Conservation (phyloP, 2,113 vertebrate species). For the Galemys pyrenaicus region DNA sequence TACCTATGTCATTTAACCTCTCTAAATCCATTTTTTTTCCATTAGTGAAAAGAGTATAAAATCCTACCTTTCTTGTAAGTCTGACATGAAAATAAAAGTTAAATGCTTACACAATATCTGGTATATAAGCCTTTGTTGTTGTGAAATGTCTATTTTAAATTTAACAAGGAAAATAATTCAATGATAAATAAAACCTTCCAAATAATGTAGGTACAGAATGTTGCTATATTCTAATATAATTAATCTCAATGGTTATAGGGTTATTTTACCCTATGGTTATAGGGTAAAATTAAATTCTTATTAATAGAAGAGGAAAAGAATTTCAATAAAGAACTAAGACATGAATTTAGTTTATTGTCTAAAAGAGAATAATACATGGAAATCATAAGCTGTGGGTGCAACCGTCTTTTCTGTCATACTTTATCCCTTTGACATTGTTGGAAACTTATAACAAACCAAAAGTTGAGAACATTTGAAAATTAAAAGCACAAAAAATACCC, state of each 20-base stretch:
- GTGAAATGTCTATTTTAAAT: neutral
- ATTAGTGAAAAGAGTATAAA: neutral
- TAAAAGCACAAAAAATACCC: neutral
- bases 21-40: neutral
- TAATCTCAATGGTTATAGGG: slow-evolving; percentile 28
- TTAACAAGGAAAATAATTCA: neutral
- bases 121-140: neutral
- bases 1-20: neutral
- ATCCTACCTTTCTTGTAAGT: neutral
- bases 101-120: neutral
- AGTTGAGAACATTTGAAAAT: slow-evolving; percentile 24
- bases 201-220: slow-evolving; percentile 12
- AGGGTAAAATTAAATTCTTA: slow-evolving; percentile 59
- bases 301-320: slow-evolving; percentile 63
- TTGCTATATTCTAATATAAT: neutral
- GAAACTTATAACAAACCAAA: slow-evolving; percentile 5
- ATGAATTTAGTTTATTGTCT: slow-evolving; percentile 68
- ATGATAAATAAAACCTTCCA: neutral
- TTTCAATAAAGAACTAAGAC: slow-evolving; percentile 46
- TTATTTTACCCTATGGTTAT: neutral
- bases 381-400: slow-evolving; percentile 58
- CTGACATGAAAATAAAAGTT: neutral
- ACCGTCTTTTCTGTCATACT: slow-evolving; percentile 46
- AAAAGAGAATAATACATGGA: slow-evolving; percentile 74
- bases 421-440: slow-evolving; percentile 43